These are phyloP conservation scores for Agapostemon virescens DNA, from an alignment of 2,888 invertebrate genomes.

Conservation along the genomic window DNA sequence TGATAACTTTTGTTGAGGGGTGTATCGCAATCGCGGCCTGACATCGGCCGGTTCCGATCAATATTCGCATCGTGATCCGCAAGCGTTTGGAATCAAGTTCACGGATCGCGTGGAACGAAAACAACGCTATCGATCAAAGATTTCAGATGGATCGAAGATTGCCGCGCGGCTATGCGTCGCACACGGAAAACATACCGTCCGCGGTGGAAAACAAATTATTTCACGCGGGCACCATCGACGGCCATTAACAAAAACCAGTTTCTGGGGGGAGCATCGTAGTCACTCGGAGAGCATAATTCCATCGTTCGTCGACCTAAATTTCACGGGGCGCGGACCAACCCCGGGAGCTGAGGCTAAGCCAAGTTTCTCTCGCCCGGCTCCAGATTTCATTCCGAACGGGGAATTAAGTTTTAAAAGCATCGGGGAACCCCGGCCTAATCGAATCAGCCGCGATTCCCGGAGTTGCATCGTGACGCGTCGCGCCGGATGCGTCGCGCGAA, in stretches of 20 bases:
- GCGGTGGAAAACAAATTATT: constrained; percentile 16
- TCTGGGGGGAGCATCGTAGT: neutral
- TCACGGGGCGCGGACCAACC: constrained; percentile 5
- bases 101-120: neutral
- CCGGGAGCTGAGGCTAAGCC: neutral
- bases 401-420: constrained; percentile 48
- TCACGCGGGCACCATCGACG: neutral
- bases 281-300: neutral
- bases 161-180: neutral
- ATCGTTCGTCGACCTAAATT: constrained; percentile 40
- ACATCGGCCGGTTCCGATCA: neutral
- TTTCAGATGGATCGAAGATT: neutral
- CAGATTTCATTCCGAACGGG: constrained; percentile 43
- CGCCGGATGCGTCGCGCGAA: constrained; percentile 40
- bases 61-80: neutral
- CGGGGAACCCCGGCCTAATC: constrained; percentile 40
- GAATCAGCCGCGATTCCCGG: constrained; percentile 45
- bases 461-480: constrained; percentile 31
- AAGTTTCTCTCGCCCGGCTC: constrained; percentile 11
- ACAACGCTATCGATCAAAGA: constrained; percentile 5
- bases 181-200: neutral
- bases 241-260: constrained; percentile 19
- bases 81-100: neutral
- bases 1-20: neutral
- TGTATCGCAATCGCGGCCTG: neutral